Conservation (phyloP, 2,113 vertebrate species). For the Rhynchomys soricoides region DNA sequence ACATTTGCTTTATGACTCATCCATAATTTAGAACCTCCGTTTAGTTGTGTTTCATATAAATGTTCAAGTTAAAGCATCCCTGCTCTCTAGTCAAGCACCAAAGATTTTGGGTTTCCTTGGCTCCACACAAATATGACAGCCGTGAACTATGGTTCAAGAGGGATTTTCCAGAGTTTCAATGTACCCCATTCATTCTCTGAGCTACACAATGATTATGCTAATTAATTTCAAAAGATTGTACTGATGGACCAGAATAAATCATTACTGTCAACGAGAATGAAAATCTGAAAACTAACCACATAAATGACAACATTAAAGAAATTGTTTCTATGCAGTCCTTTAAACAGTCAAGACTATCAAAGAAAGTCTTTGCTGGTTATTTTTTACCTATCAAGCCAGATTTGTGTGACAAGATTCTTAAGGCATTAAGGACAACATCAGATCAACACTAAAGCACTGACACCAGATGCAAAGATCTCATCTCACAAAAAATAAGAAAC, state of each 20-base stretch:
- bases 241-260: not conserved
- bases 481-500: not conserved
- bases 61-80: not conserved
- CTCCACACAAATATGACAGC: not conserved
- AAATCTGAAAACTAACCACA: not conserved
- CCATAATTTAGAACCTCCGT: not conserved
- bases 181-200: not conserved
- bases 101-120: not conserved
- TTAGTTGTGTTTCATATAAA: slow-evolving; percentile 4
- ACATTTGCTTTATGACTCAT: slow-evolving; percentile 26
- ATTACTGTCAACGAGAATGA: not conserved
- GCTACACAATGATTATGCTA: not conserved
- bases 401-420: not conserved
- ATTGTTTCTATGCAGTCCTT: not conserved
- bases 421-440: not conserved
- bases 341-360: not conserved
- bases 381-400: not conserved
- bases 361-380: not conserved
- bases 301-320: not conserved
- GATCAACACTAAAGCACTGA: not conserved
- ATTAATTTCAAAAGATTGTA: not conserved
- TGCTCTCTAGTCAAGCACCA: not conserved
- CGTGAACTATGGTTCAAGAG: not conserved
- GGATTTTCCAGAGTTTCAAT: not conserved
- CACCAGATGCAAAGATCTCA: not conserved